Conservation (phyloP, 1,140 invertebrate species). For the Drosophila tsacasi region DNA sequence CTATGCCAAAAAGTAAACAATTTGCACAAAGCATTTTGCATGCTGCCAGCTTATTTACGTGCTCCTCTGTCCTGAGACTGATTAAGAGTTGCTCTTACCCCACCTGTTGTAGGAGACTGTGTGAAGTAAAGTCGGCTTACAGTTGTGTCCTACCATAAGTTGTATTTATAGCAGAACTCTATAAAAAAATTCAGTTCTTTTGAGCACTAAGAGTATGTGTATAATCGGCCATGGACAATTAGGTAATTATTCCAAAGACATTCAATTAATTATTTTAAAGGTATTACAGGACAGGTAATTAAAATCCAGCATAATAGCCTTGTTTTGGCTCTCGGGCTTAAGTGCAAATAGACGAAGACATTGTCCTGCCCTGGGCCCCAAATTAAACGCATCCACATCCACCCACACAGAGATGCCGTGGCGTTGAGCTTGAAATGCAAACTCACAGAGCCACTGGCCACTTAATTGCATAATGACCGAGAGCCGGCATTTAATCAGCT, state of each 20-base stretch:
- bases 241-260: background rate
- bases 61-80: slow-evolving; percentile 25
- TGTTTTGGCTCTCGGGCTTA: slow-evolving; percentile 21
- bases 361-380: slow-evolving; percentile 14
- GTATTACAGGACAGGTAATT: slow-evolving; percentile 3
- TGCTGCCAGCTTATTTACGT: slow-evolving; percentile 46
- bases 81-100: slow-evolving; percentile 37
- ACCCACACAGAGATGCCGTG: slow-evolving; percentile 1
- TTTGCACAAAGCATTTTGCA: slow-evolving; percentile 76
- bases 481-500: slow-evolving; percentile 79
- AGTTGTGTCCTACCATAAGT: background rate
- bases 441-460: slow-evolving; percentile 51
- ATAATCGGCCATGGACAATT: background rate
- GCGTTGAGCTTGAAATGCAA: slow-evolving; percentile 44
- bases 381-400: slow-evolving; percentile 8
- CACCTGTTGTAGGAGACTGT: slow-evolving; percentile 5
- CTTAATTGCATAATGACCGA: slow-evolving; percentile 81
- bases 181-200: background rate
- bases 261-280: background rate
- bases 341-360: slow-evolving; percentile 47
- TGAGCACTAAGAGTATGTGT: background rate
- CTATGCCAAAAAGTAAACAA: slow-evolving; percentile 59
- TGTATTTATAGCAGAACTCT: background rate
- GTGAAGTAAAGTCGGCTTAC: background rate
- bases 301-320: slow-evolving; percentile 14